Base-by-base conservation (phyloP, 2,797 vertebrate species). In the Coregonus suidteri region DNA sequence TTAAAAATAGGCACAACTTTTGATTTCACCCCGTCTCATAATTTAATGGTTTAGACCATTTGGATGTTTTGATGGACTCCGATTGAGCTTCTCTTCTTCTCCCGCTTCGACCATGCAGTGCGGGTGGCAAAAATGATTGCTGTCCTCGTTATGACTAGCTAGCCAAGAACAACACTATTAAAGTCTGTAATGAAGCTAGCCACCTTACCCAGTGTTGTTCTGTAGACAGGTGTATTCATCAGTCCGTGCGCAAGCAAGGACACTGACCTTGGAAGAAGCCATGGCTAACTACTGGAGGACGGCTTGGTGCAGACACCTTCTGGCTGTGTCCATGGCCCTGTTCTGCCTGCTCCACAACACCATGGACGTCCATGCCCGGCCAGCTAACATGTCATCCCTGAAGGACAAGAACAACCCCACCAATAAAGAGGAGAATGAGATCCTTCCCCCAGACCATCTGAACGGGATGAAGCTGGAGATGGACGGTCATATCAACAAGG, bases 401-500 rank as follows among this genome's bases (percentile, higher is more conserved):
- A 97, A 64, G 25, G 59, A 64, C 6, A 64, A 64, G 6, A 34
- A 34, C 11, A 31, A 68, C 0, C 77, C 87, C 0, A 87, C 75
- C 54, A 81, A 37, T 72, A 96, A 93, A 73, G 97, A 98, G 0
- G 96, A 97, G 25, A 96, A 95, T 0, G 98, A 99, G 90, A 96
- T 99, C 66, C 87, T 98, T 47, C 98, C 98, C 5, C 96, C 95
- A 0, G 97, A 98, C 76, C 98, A 99, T 89, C 89, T 99, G 85
- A 99, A 98, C 0, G 98, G 96, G 0, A 84, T 99, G 75, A 99
- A 98, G 82, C 84, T 99, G 94, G 98, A 99, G 88, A 94, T 96
- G 95, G 98, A 99, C 0, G 98, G 98, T 0, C 96, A 97, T 71
- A 96, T 99, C 3, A 99, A 99, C 88, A 97, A 94, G 81, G 98